A percentile compares a stretch with the other conserved stretches of the same genome.
These are phyloP conservation scores for Solenodon paradoxus DNA, from an alignment of 2,113 vertebrate species.

Conservation along the genomic window DNA sequence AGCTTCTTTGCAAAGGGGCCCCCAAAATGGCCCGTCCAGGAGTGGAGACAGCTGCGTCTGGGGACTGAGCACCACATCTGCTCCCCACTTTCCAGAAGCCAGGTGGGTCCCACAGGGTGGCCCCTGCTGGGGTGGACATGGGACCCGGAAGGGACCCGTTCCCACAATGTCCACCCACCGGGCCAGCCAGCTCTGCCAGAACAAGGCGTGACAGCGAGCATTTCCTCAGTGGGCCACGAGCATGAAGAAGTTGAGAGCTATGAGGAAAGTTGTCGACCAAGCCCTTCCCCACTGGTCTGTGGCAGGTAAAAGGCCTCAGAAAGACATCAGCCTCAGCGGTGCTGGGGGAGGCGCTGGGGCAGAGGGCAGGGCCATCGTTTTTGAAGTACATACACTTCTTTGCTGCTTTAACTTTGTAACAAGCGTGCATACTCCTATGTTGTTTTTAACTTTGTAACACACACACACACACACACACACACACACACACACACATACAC, in stretches of 20 bases:
- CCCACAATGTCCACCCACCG: background rate
- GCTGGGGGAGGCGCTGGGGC: too few relatives aligned
- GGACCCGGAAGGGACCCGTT: rapidly evolving
- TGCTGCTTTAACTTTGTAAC: rapidly evolving
- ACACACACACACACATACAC: background rate
- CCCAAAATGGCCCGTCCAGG: background rate
- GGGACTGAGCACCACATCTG: background rate
- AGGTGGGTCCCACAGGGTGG: background rate
- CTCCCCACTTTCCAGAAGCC: background rate
- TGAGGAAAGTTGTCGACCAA: background rate
- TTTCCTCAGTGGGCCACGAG: background rate
- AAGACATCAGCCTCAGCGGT: too few relatives aligned
- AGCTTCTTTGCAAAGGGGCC: background rate
- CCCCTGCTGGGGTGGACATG: background rate
- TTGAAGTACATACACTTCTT: background rate
- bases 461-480: background rate
- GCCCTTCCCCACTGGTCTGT: rapidly evolving
- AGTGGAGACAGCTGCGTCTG: background rate
- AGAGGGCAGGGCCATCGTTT: too few relatives aligned
- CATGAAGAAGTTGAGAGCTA: background rate
- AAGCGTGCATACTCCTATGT: too few relatives aligned
- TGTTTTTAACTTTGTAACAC: too few relatives aligned
- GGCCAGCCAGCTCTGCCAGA: background rate
- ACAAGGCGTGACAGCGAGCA: background rate
- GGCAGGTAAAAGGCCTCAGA: rapidly evolving